phyloP scores from a whole-genome alignment of 2,113 vertebrate species.

The Oriolus oriolus region DNA sequence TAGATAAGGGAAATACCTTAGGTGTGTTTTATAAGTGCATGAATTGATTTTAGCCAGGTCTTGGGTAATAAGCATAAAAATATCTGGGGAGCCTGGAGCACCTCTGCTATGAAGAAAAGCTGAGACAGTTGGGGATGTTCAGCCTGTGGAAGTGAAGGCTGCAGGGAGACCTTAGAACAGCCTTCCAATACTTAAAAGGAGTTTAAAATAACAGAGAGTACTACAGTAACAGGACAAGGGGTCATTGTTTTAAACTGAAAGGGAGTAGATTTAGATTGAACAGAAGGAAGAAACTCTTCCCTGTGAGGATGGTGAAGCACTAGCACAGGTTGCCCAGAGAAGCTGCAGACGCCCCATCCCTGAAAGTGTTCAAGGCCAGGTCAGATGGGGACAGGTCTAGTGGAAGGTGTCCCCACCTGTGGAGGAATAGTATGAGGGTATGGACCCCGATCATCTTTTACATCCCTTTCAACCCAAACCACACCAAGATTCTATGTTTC shows the following conservation, averaged over 20 bases:
- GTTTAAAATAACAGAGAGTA: background rate
- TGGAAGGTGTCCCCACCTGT: background rate
- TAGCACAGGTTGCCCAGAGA: background rate
- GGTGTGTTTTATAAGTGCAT: background rate
- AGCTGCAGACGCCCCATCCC: too few species aligned
- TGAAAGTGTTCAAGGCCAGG: background rate
- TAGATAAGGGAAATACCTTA: background rate
- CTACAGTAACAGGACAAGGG: background rate
- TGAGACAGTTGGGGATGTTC: background rate
- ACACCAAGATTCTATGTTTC: background rate
- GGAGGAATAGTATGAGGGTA: fast-evolving
- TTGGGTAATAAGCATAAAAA: background rate
- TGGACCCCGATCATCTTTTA: background rate
- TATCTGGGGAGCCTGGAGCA: background rate
- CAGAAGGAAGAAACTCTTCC: background rate
- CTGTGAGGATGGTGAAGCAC: fast-evolving
- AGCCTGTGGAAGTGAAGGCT: background rate
- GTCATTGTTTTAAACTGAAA: background rate
- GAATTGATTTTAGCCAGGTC: background rate
- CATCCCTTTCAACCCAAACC: background rate
- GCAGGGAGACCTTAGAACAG: background rate
- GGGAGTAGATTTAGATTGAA: background rate
- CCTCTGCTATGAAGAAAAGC: background rate
- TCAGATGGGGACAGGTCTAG: background rate
- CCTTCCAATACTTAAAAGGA: background rate